Percentiles rank a stretch among this genome's conserved stretches.
Conservation (phyloP, 2,113 vertebrate species). For the Chaetodon auriga region DNA sequence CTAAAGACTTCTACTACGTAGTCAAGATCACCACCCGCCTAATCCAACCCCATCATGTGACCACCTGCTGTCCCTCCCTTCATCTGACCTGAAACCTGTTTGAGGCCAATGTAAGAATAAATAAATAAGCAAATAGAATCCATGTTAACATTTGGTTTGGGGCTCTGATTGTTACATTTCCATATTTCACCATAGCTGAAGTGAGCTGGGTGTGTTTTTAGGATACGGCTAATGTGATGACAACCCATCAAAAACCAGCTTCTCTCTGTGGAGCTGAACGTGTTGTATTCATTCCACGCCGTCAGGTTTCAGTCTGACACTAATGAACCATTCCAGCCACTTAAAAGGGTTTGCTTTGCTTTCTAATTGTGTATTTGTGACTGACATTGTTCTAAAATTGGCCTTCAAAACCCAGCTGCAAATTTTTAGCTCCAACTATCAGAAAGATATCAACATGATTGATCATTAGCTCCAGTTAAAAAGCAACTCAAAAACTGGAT, state of each 20-base stretch:
- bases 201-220: neutral
- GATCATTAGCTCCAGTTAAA: conserved; percentile 18
- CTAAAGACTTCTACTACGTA: conserved; percentile 16
- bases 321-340: neutral
- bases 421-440: neutral
- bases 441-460: neutral
- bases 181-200: neutral
- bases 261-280: neutral
- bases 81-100: neutral
- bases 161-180: neutral
- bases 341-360: neutral
- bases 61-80: neutral
- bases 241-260: neutral
- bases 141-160: neutral
- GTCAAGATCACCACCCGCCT: neutral
- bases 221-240: neutral
- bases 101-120: neutral
- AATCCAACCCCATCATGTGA: neutral
- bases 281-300: neutral
- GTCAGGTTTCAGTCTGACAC: neutral
- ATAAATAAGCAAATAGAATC: neutral
- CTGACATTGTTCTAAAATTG: neutral
- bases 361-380: neutral
- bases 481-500: conserved; percentile 41
- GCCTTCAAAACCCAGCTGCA: neutral